These are phyloP conservation scores for Trachemys scripta DNA, from an alignment of 2,113 vertebrate genomes.

Conservation along the genomic window DNA sequence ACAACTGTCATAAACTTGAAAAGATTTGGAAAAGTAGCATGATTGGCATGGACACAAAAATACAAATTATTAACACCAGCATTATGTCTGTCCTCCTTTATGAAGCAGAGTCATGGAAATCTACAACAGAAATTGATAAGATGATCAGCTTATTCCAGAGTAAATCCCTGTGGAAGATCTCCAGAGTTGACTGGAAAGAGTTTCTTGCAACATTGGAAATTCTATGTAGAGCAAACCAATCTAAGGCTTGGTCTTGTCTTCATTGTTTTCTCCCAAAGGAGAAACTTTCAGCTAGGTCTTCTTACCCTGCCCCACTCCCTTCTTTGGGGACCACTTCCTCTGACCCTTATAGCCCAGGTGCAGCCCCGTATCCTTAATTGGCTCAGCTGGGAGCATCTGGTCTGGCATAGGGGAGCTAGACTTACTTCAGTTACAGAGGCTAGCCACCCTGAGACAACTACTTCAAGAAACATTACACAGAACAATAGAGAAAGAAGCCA, in stretches of 20 bases:
- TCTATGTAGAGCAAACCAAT: not conserved
- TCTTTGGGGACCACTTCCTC: not conserved
- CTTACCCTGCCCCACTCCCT: not conserved
- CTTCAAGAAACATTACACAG: not conserved
- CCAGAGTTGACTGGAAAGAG: not conserved
- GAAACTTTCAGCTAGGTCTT: not conserved
- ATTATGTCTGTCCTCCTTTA: not conserved
- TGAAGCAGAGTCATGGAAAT: not conserved
- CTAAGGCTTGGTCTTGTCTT: not conserved
- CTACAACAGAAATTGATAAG: not conserved
- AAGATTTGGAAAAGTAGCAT: not conserved
- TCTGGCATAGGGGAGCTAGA: not conserved
- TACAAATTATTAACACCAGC: not conserved
- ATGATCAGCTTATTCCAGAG: not conserved
- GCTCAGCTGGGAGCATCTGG: not conserved
- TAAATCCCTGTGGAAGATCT: not conserved
- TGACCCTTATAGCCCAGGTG: not conserved
- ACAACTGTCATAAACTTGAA: not conserved
- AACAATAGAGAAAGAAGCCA: not conserved
- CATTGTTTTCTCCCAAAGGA: not conserved
- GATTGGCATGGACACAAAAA: not conserved
- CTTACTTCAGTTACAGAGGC: not conserved
- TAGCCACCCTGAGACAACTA: not conserved
- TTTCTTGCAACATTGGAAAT: not conserved
- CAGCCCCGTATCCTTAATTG: not conserved